These are phyloP conservation scores for Leptarthrus brevirostris DNA, from an alignment of 2,888 invertebrate genomes.

Conservation along the genomic window DNA sequence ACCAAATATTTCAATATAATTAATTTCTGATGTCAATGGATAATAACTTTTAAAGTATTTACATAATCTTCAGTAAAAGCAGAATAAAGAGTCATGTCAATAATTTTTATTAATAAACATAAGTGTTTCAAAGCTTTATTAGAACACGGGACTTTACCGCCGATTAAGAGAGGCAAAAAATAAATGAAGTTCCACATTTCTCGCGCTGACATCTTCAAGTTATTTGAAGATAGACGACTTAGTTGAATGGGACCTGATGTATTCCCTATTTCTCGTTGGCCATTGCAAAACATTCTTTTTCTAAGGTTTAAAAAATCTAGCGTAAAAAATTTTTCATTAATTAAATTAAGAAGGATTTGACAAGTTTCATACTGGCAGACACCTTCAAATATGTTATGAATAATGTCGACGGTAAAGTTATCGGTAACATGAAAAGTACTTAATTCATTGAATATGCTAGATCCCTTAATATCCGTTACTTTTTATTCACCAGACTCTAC, in stretches of 20 bases:
- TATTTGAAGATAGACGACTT: slow-evolving; percentile 51
- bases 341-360: too few relatives aligned
- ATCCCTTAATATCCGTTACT: slow-evolving; percentile 55
- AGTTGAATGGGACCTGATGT: slow-evolving; percentile 39
- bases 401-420: slow-evolving; percentile 54
- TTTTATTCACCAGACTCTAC: too few relatives aligned
- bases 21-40: slow-evolving; percentile 47
- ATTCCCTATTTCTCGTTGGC: slow-evolving; percentile 48
- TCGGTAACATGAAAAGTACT: slow-evolving; percentile 53
- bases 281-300: slow-evolving; percentile 53
- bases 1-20: slow-evolving; percentile 52
- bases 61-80: slow-evolving; percentile 46
- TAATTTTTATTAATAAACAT: slow-evolving; percentile 45
- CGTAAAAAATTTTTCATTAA: slow-evolving; percentile 51
- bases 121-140: slow-evolving; percentile 52
- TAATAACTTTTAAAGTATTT: slow-evolving; percentile 44
- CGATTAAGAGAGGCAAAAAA: slow-evolving; percentile 54
- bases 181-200: slow-evolving; percentile 52
- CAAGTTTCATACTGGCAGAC: slow-evolving; percentile 55
- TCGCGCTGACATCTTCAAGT: too few relatives aligned
- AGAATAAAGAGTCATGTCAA: slow-evolving; percentile 49
- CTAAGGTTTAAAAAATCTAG: too few relatives aligned
- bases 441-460: slow-evolving; percentile 53
- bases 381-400: slow-evolving; percentile 55
- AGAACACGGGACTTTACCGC: slow-evolving; percentile 53